Evolutionary conservation across 2,113 vertebrate genomes (phyloP), one percentile per base, ranked within the genome.

Genomic region (Epinephelus fuscoguttatus): DNA sequence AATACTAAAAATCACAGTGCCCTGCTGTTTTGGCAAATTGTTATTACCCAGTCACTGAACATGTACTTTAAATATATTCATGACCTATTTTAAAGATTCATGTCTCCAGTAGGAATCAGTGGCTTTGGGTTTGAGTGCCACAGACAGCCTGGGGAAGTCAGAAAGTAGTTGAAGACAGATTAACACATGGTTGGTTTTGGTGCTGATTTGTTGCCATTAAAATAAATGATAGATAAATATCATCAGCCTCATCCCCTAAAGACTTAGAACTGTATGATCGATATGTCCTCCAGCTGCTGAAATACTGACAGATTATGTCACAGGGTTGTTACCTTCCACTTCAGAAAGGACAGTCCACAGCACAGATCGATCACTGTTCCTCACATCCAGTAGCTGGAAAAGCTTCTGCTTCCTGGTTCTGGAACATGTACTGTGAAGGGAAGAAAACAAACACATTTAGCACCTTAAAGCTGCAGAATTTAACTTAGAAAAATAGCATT

Each of bases 401-500:
- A 45, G 89, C 87, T 66, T 96, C 95, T 0, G 90, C 82, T 23
- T 95, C 95, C 86, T 96, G 95, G 52, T 87, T 93, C 84, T 96
- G 95, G 83, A 96, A 95, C 91, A 95, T 94, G 82, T 95, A 96
- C 95, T 96, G 90, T 56, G 7, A 71, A 70, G 17, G 56, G 25
- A 76, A 88, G 61, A 57, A 27, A 9, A 83, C 19, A 75, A 15
- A 67, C 8, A 72, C 15, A 77, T 17, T 27, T 10, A 52, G 21
- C 14, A 49, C 2, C 3, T 59, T 25, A 47, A 61, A 2, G 27
- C 12, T n/a, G 3, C 6, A 53, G 4, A 4, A 21, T 53, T 19
- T 42, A 9, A 42, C 6, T 42, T 40, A 8, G 6, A 40, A 8
- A 42, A 42, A 42, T 42, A 42, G 10, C 6, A 42, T 42, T 42